Percentiles rank a stretch among this genome's conserved stretches.
Conservation (phyloP, 2,888 invertebrate species). For the Cancer borealis region DNA sequence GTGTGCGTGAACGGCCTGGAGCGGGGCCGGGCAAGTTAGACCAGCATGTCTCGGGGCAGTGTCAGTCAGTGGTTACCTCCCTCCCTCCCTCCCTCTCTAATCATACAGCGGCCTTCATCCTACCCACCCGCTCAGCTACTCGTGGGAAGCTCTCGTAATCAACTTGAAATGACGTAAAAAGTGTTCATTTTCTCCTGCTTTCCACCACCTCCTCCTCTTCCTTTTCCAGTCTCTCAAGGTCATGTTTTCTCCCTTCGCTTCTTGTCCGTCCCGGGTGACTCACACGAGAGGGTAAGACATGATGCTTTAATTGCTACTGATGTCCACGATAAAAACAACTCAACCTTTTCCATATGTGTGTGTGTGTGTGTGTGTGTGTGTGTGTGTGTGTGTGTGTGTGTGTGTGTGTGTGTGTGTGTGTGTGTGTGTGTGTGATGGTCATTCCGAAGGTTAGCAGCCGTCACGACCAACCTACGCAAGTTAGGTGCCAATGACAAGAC, state of each 20-base stretch:
- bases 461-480: background rate
- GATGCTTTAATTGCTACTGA: background rate
- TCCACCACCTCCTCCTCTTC: background rate
- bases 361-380: too few species aligned
- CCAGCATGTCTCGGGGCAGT: background rate
- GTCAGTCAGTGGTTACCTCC: background rate
- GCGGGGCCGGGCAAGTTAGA: background rate
- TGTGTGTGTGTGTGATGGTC: background rate
- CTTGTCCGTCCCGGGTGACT: background rate
- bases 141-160: conserved; percentile 18
- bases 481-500: background rate
- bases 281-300: background rate
- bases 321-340: background rate
- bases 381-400: too few species aligned
- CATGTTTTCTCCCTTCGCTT: background rate
- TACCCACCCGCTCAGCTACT: background rate
- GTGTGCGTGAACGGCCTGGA: background rate
- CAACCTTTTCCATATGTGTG: too few species aligned
- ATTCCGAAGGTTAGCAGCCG: background rate
- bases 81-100: background rate
- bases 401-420: background rate
- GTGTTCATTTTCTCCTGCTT: background rate
- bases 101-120: conserved; percentile 7
- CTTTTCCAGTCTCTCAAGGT: conserved; percentile 26
- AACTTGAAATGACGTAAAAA: conserved; percentile 14